These are phyloP conservation scores for Chrysotoxum bicinctum DNA, from an alignment of 2,888 invertebrate species.

Conservation along the genomic window DNA sequence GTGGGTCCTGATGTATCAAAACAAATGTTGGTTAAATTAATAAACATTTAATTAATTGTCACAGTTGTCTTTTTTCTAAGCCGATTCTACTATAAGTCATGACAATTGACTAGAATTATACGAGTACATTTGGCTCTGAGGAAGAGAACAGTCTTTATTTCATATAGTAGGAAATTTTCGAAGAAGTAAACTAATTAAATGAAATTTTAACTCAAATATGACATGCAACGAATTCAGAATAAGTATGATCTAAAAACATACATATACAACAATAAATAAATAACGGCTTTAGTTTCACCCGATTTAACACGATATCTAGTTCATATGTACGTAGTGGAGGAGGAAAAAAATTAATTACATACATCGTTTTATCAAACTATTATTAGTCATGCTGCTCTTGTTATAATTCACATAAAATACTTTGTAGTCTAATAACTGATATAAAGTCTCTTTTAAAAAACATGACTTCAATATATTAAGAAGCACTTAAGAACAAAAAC, in stretches of 20 bases:
- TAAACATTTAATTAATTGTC: background rate
- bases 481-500: background rate
- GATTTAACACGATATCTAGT: background rate
- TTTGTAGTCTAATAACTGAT: background rate
- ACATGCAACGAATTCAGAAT: slow-evolving; percentile 50
- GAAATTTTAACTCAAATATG: slow-evolving; percentile 7
- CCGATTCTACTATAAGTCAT: background rate
- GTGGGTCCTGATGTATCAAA: no score
- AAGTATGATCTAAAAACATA: slow-evolving; percentile 28
- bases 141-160: background rate
- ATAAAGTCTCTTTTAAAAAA: background rate
- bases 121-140: background rate
- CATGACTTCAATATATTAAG: background rate
- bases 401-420: background rate
- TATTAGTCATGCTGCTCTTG: slow-evolving; percentile 26
- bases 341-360: background rate
- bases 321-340: background rate
- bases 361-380: slow-evolving; percentile 16
- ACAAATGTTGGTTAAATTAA: no score
- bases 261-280: slow-evolving; percentile 14
- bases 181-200: slow-evolving; percentile 26
- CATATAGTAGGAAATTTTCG: background rate
- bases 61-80: background rate
- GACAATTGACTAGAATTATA: background rate
- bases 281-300: background rate